phyloP scores from a whole-genome alignment of 2,797 vertebrate species.

The Loriculus beryllinus region DNA sequence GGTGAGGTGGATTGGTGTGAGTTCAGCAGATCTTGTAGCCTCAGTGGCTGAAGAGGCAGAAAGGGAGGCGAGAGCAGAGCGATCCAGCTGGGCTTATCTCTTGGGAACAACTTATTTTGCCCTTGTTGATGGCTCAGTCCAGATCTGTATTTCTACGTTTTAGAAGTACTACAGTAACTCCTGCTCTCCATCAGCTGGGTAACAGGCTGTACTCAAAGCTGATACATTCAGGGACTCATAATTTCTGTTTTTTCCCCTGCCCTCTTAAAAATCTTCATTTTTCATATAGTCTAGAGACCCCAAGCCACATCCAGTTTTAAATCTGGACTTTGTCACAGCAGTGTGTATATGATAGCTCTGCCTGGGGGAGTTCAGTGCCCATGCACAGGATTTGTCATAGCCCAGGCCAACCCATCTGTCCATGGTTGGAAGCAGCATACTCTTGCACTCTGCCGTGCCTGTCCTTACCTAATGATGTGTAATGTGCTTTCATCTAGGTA shows the following conservation, averaged over 20 bases:
- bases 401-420: neutral
- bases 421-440: neutral
- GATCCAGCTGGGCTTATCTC: neutral
- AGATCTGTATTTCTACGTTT: neutral
- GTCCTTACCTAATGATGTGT: too few species aligned
- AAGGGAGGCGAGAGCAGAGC: neutral
- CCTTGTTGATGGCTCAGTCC: neutral
- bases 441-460: neutral
- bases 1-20: neutral
- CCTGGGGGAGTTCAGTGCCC: neutral
- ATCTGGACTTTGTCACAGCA: neutral
- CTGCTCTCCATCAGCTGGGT: neutral
- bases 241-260: neutral
- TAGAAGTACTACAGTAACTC: neutral
- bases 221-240: neutral
- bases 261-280: neutral
- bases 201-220: neutral
- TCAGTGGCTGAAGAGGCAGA: neutral
- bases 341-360: neutral
- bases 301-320: neutral
- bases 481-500: neutral
- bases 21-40: neutral
- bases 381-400: fast-evolving
- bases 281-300: neutral
- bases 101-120: neutral